Percentiles rank a stretch among this genome's conserved stretches.
These are phyloP conservation scores for Oxygymnocypris stewartii DNA, from an alignment of 2,113 vertebrate species.

Conservation along the genomic window DNA sequence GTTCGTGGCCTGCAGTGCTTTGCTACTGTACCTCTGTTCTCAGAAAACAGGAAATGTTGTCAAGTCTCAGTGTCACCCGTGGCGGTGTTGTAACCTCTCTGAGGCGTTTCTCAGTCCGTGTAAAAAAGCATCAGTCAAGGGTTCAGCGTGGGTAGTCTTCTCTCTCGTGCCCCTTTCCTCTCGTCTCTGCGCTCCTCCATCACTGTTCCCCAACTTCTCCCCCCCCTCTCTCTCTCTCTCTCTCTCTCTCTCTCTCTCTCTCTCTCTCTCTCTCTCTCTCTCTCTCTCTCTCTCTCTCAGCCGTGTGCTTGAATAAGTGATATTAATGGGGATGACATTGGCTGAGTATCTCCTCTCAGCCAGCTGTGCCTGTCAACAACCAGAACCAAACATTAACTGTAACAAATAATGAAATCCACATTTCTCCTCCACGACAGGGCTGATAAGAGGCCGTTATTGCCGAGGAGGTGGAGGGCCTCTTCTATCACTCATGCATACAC, in stretches of 20 bases:
- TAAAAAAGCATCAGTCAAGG: slow-evolving; percentile 23
- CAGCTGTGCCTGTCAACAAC: slow-evolving; percentile 34
- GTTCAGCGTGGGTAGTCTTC: not conserved
- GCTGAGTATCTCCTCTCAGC: slow-evolving; percentile 44
- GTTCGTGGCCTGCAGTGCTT: not conserved
- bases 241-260: no score
- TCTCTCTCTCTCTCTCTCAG: not conserved
- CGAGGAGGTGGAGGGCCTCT: not conserved
- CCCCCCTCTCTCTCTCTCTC: no score
- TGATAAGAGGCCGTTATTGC: slow-evolving; percentile 37
- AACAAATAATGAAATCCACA: slow-evolving; percentile 51
- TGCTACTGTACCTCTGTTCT: not conserved
- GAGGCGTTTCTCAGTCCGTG: not conserved
- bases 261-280: not conserved
- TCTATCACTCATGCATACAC: not conserved
- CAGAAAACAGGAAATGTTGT: slow-evolving; percentile 19
- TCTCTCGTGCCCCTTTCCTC: not conserved
- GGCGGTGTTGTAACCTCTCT: not conserved
- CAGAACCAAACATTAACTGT: slow-evolving; percentile 46
- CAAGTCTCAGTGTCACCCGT: not conserved
- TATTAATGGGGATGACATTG: slow-evolving; percentile 45
- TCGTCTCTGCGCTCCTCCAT: not conserved
- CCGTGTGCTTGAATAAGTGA: slow-evolving; percentile 27
- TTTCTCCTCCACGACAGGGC: slow-evolving; percentile 25
- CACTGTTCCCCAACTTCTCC: slow-evolving; percentile 3